These are phyloP conservation scores for Galbula dea DNA, from an alignment of 2,113 vertebrate species.

Conservation along the genomic window DNA sequence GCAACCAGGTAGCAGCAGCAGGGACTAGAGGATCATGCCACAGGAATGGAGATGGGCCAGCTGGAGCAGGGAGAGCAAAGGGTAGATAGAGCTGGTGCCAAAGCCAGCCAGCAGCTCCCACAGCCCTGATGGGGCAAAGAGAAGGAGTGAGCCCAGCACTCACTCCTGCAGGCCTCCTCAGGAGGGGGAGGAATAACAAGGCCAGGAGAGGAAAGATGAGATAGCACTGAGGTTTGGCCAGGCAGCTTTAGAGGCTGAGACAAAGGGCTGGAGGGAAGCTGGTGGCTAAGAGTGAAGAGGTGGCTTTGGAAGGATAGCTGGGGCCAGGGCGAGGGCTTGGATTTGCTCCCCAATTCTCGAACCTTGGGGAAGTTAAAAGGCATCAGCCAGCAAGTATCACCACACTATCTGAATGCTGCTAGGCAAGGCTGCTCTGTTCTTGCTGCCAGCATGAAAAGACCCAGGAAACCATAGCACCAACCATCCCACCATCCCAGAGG, in stretches of 20 bases:
- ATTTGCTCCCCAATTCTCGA: accelerated
- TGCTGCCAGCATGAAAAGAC: neutral
- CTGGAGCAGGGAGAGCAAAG: neutral
- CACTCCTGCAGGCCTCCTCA: accelerated
- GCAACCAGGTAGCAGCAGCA: neutral
- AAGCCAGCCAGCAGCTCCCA: neutral
- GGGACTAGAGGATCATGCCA: neutral
- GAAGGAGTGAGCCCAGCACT: neutral
- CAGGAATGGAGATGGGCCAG: neutral
- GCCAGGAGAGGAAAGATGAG: neutral
- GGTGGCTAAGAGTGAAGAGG: neutral
- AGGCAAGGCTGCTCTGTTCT: neutral
- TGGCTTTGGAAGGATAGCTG: neutral
- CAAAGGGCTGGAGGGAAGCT: neutral
- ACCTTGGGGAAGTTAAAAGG: neutral
- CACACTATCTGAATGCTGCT: neutral
- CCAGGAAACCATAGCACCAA: accelerated
- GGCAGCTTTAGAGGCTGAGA: neutral
- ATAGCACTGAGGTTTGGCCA: neutral
- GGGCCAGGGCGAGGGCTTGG: neutral
- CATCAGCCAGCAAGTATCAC: neutral
- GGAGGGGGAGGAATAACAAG: neutral
- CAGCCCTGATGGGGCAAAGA: neutral
- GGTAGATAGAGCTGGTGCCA: neutral
- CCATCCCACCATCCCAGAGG: accelerated